phyloP scores from a whole-genome alignment of 2,888 invertebrate species.

The Boloria selene region DNA sequence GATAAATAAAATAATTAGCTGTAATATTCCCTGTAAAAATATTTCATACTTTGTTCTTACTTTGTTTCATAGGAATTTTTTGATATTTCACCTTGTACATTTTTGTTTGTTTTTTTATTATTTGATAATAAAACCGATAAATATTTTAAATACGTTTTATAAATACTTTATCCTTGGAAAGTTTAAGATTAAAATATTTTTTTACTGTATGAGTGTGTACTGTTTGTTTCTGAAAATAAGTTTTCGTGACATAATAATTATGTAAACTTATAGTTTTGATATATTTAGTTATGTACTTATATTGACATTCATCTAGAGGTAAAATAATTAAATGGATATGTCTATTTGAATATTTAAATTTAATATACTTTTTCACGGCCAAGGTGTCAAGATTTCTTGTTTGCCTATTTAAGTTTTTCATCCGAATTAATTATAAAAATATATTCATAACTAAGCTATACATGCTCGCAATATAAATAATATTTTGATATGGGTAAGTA shows the following conservation, averaged over 20 bases:
- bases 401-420: conserved; percentile 14
- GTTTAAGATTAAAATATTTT: too few relatives aligned
- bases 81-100: not conserved
- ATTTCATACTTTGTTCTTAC: not conserved
- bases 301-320: conserved; percentile 22
- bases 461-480: not conserved
- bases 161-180: too few relatives aligned
- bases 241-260: not conserved
- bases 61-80: not conserved
- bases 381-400: conserved; percentile 26
- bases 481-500: too few relatives aligned
- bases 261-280: not conserved
- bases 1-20: not conserved
- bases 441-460: conserved; percentile 9
- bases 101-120: too few relatives aligned
- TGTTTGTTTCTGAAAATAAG: too few relatives aligned
- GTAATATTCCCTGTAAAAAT: not conserved
- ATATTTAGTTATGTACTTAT: not conserved
- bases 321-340: conserved; percentile 25
- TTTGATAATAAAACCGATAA: too few relatives aligned
- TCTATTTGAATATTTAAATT: conserved; percentile 33
- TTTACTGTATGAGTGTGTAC: too few relatives aligned
- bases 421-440: conserved; percentile 6
- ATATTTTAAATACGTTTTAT: too few relatives aligned
- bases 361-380: conserved; percentile 27